Base-by-base conservation (phyloP, 2,888 invertebrate species). In the Carpatolechia fugitivella region DNA sequence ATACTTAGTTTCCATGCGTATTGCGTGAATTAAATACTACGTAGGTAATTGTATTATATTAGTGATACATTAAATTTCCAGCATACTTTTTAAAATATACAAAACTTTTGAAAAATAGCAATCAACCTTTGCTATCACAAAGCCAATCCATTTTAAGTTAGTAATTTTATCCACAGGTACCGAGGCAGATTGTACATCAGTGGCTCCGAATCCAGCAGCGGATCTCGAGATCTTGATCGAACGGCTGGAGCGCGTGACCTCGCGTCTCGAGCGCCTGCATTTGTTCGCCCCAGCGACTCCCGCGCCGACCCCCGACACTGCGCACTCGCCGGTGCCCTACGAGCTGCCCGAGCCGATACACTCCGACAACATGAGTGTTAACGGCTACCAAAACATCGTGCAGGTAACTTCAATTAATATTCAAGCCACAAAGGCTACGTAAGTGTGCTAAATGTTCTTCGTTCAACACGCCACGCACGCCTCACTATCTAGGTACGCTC, bases 161-260 rank as follows among this genome's bases (percentile, higher is more conserved):
- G n/a, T n/a, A n/a, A n/a, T n/a, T n/a, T n/a, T n/a, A n/a, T n/a
- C 13, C 6, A 33, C 72, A 91, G 92, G 90, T 63, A 83, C 78
- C 66, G 92, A 92, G 74, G 77, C 77, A 57, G 91, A 92, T 60
- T 72, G 84, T 51, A 76, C 83, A 66, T 81, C 85, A 58, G 80
- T 85, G 54, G 68, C 65, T 41, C 73, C 74, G 56, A 81, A 80
- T 61, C 88, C 91, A 59, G 89, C 91, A 36, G 89, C 85, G 54
- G 92, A 94, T 72, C 89, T 95, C 64, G 94, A 94, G 75, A 91
- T 92, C 60, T 83, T 95, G 73, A 93, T 95, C 64, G 92, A 92
- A 69, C 93, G 96, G 47, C 80, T 96, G 71, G 96, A 96, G 84
- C 92, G 91, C 64, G 93, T 95, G 58, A 94, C 95, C 10, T 92